Conservation (phyloP, 2,113 vertebrate species). For the Passer domesticus region DNA sequence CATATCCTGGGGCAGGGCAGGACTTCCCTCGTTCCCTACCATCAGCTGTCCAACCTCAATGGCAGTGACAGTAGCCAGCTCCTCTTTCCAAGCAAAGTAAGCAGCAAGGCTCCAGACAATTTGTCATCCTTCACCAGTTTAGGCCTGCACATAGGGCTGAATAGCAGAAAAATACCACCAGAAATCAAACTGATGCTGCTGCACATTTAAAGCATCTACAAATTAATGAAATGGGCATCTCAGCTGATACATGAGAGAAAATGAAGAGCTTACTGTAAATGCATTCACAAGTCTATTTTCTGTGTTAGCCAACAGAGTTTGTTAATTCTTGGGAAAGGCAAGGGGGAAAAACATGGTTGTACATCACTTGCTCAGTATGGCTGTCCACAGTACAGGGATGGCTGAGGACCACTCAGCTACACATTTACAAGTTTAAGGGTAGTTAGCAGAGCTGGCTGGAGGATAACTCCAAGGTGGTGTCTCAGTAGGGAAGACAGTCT, state of each 20-base stretch:
- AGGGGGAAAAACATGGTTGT: background rate
- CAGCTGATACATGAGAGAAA: background rate
- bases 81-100: background rate
- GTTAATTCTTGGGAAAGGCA: background rate
- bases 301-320: background rate
- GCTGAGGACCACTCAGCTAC: background rate
- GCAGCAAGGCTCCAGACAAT: background rate
- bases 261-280: background rate
- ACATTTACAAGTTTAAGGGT: background rate
- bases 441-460: background rate
- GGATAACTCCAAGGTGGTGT: background rate
- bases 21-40: background rate
- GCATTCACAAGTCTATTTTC: fast-evolving
- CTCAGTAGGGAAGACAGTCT: background rate
- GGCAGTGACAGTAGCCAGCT: background rate
- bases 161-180: background rate
- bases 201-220: background rate
- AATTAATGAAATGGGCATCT: background rate
- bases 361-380: background rate
- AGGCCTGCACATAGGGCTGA: background rate
- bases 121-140: background rate
- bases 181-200: background rate
- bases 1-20: background rate
- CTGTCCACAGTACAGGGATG: background rate
- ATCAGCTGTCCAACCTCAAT: background rate